These are phyloP conservation scores for Ceryle rudis DNA, from an alignment of 2,797 vertebrate species.

Conservation along the genomic window DNA sequence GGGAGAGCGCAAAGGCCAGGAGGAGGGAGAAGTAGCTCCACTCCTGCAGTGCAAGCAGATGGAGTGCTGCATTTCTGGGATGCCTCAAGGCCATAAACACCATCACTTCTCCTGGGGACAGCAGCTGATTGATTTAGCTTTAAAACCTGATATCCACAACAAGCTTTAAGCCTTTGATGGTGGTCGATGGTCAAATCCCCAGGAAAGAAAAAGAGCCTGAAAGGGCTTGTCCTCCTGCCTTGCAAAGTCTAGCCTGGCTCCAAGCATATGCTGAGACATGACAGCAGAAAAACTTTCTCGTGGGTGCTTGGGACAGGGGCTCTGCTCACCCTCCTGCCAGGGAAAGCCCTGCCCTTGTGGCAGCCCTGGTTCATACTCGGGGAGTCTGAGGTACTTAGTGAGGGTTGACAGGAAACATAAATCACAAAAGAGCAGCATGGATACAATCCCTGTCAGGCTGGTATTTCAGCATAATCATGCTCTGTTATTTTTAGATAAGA, in stretches of 20 bases:
- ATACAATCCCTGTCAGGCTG: background rate
- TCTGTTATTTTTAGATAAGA: conserved; percentile 35
- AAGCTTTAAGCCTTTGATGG: background rate
- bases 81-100: conserved; percentile 3
- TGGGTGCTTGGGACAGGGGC: rapidly evolving
- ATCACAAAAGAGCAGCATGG: background rate
- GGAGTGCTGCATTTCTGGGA: background rate
- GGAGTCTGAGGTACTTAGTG: background rate
- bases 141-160: background rate
- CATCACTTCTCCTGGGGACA: background rate
- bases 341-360: rapidly evolving
- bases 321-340: background rate
- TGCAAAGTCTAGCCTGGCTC: background rate
- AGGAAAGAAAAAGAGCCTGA: background rate
- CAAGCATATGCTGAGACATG: rapidly evolving
- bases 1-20: background rate
- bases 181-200: background rate
- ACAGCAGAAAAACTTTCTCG: background rate
- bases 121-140: background rate
- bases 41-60: background rate
- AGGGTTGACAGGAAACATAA: background rate
- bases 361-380: background rate
- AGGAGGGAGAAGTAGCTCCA: background rate
- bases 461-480: background rate
- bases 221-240: background rate